Conservation (phyloP, 2,888 invertebrate species). For the Protodeltote pygarga region DNA sequence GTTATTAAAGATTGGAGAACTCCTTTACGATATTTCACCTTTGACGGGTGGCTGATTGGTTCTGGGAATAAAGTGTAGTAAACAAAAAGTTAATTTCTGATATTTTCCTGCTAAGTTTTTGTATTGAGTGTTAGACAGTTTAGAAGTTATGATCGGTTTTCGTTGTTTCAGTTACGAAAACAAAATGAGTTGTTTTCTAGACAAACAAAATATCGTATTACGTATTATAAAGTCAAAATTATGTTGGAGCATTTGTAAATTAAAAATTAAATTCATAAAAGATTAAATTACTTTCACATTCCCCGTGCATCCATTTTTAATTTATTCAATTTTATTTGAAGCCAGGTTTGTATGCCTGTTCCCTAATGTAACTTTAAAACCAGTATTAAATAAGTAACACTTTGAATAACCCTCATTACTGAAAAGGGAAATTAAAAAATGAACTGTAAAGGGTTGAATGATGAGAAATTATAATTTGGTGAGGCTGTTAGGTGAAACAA, state of each 20-base stretch:
- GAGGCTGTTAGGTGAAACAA: slow-evolving; percentile 71
- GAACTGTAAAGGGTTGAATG: slow-evolving; percentile 46
- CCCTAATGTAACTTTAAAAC: no score
- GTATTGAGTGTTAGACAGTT: slow-evolving; percentile 5
- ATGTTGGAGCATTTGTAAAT: no score
- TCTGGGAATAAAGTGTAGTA: slow-evolving; percentile 10
- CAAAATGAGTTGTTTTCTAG: slow-evolving; percentile 1
- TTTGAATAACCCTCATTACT: slow-evolving; percentile 25
- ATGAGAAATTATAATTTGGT: slow-evolving; percentile 56
- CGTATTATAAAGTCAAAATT: no score
- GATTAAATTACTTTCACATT: no score
- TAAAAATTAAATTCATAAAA: no score
- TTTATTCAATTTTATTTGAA: no score
- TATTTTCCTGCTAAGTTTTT: slow-evolving; percentile 14
- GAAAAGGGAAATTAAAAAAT: slow-evolving; percentile 44
- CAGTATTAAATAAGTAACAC: slow-evolving; percentile 9
- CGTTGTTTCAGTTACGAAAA: slow-evolving; percentile 5
- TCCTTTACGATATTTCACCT: slow-evolving; percentile 28
- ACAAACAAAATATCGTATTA: not conserved
- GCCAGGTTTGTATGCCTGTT: no score
- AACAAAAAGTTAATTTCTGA: slow-evolving; percentile 1
- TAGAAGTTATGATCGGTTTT: slow-evolving; percentile 31
- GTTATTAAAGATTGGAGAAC: slow-evolving; percentile 25
- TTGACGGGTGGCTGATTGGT: slow-evolving; percentile 24
- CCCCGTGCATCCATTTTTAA: no score